Evolutionary conservation across 2,797 vertebrate species (phyloP).

Genomic region (Callimico goeldii): DNA sequence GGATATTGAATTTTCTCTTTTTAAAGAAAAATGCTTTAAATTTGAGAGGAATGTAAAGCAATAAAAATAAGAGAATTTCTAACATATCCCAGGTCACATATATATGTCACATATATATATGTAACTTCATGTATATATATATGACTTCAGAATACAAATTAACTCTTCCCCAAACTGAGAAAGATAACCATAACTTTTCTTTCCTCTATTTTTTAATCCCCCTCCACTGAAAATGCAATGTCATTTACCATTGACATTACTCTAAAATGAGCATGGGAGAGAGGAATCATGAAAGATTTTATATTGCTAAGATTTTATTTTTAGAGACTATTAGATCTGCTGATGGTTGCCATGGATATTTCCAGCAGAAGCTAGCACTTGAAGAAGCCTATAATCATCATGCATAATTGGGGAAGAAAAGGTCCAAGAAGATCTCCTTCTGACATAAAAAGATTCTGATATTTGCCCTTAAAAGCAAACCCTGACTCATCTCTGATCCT

Average conservation of each 20-base stretch:
- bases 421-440: conserved; percentile 74
- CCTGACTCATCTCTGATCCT: not conserved
- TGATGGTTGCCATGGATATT: conserved; percentile 85
- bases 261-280: not conserved
- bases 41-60: not conserved
- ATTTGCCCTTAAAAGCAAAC: conserved; percentile 39
- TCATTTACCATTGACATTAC: not conserved
- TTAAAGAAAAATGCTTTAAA: conserved; percentile 5
- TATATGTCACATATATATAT: not conserved
- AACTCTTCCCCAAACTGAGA: not conserved
- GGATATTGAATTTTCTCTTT: conserved; percentile 38
- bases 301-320: conserved; percentile 76
- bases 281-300: conserved; percentile 63
- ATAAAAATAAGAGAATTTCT: conserved; percentile 16
- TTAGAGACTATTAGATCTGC: conserved; percentile 65
- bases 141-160: not conserved
- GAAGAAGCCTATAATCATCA: conserved; percentile 73
- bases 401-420: conserved; percentile 69
- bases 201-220: not conserved
- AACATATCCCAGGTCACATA: not conserved
- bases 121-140: too few species aligned
- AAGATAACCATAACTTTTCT: not conserved
- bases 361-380: conserved; percentile 69
- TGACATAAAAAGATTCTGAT: conserved; percentile 68
- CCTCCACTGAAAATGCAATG: not conserved